phyloP scores from a whole-genome alignment of 2,888 invertebrate genomes.

The Nymphalis polychloros region DNA sequence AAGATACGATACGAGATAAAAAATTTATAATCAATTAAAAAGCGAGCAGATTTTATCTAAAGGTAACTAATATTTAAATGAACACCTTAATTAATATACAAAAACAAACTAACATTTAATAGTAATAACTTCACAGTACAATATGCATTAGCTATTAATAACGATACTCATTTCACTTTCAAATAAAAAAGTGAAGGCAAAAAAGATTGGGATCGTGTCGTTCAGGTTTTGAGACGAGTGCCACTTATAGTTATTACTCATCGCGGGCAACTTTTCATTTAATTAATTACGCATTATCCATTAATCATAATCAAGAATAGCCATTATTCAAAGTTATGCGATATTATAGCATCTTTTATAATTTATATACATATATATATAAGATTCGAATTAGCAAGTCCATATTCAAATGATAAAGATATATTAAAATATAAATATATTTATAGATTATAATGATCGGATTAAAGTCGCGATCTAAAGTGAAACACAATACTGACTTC shows the following conservation, averaged over 20 bases:
- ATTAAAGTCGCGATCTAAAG: too few species aligned
- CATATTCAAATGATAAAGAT: too few species aligned
- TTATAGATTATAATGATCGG: too few species aligned
- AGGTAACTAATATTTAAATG: neutral
- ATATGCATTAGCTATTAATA: neutral
- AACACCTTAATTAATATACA: neutral
- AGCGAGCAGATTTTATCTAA: neutral
- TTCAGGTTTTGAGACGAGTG: slow-evolving; percentile 26
- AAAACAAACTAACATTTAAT: neutral
- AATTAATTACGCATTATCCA: slow-evolving; percentile 12
- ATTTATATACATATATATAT: too few species aligned
- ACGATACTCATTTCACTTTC: slow-evolving; percentile 39
- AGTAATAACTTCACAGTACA: neutral
- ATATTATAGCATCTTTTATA: too few species aligned
- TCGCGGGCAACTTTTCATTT: slow-evolving; percentile 9
- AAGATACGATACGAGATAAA: neutral
- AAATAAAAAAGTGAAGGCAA: slow-evolving; percentile 40
- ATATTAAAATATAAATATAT: too few species aligned
- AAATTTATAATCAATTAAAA: neutral
- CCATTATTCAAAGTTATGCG: too few species aligned
- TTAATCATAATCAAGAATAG: neutral
- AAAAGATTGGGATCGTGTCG: slow-evolving; percentile 38
- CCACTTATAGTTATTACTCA: slow-evolving; percentile 21
- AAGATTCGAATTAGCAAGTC: too few species aligned
- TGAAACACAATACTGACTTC: too few species aligned